Evolutionary conservation across 2,888 invertebrate species (phyloP), one percentile per base, ranked within the genome.

Genomic region (Pollenia amentaria): DNA sequence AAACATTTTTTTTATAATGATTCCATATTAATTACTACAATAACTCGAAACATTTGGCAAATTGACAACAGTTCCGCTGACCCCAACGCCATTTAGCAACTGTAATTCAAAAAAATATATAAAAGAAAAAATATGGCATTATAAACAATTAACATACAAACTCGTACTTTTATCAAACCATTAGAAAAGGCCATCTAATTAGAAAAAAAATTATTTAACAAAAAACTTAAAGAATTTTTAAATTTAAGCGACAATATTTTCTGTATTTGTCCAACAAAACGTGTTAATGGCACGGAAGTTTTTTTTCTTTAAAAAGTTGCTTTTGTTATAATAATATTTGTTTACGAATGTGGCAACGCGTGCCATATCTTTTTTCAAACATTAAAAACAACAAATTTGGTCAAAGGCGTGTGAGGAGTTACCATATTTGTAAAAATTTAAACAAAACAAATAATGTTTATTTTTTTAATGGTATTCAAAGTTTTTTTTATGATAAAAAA

Each of bases 211-310:
- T 14, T 12, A 21, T 57, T 67, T 53, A 53, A 44, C 38, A 40
- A 40, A 40, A 62, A 62, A 4, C 10, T n/a, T 16, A 18, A 60
- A 44, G 67, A 69, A 44, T 29, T 29, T 29, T 29, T 29, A 57
- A n/a, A 51, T 11, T 77, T 29, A 14, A 65, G 57, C 12, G 60
- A n/a, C 42, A 70, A 51, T 69, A 4, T 18, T 67, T 65, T 48
- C 12, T n/a, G 1, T 65, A 11, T 77, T 44, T 69, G 29, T 40
- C 60, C 44, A 16, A 69, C 40, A 46, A 84, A 84, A 84, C 78
- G 84, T 84, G 78, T 84, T 84, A 87, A 87, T 84, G 80, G 87
- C 84, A 87, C 87, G 87, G 84, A 87, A 87, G 87, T 73, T 77
- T 69, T 78, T 29, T 48, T 29, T 55, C 12, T 65, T 65, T 78